Base-by-base conservation (phyloP, 2,797 vertebrate species). In the Melanotaenia boesemani region DNA sequence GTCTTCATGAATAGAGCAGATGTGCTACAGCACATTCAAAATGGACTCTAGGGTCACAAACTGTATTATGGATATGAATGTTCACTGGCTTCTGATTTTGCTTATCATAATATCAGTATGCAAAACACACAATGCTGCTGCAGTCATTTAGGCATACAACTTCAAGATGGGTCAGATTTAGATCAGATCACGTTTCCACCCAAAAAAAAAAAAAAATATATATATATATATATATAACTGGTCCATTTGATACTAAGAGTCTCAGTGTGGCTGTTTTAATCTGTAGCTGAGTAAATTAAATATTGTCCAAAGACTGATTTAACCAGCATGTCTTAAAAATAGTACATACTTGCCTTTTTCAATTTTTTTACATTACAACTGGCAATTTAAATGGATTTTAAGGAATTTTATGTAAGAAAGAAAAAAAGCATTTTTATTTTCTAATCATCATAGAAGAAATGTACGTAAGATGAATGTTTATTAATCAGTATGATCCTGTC, bases 81-180 rank as follows among this genome's bases (percentile, higher is more conserved):
- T 48, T 36, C 24, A 50, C 41, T 30, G 48, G 48, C 41, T 50
- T 30, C 26, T 50, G 57, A 52, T 52, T 52, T 70, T 52, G 6
- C 22, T 39, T 18, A 61, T 39, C 46, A 20, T 32, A 48, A 34
- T 13, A 50, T 60, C 30, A 50, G 48, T 61, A 52, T 70, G 59
- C 46, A 22, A 37, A 63, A 59, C 59, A 63, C n/a, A 50, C 13
- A 32, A 15, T 39, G 18, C 68, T 54, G 46, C 59, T 30, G 57
- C 32, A 28, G 32, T 39, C 5, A 3, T 39, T 54, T 41, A 36
- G 55, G 59, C 30, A 24, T 22, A 30, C 11, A 61, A 26, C 67
- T 54, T 4, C 6, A 8, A 61, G 22, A 62, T 70, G 22, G 37
- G 59, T 62, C 8, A 3, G 32, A 62, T 36, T 44, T n/a, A 69